Conservation (phyloP, 2,113 vertebrate genomes). For the Centropus bengalensis region DNA sequence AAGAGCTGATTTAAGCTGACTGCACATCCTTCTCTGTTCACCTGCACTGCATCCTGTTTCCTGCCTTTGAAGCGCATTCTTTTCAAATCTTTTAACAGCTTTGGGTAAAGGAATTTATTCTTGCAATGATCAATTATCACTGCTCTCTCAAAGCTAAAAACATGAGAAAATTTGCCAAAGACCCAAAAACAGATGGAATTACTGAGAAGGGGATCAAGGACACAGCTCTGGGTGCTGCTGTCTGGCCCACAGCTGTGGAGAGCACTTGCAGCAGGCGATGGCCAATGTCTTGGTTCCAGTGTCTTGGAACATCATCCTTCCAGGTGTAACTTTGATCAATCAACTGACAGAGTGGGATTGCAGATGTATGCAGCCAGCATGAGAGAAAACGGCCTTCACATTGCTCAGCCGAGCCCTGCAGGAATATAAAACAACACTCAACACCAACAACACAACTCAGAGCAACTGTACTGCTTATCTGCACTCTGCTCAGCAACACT, state of each 20-base stretch:
- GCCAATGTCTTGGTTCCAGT: neutral
- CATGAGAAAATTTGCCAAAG: neutral
- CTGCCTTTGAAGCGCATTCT: neutral
- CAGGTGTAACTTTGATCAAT: neutral
- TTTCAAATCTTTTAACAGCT: neutral
- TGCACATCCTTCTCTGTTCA: neutral
- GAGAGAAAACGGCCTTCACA: neutral
- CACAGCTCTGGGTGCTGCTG: neutral
- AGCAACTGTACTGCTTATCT: neutral
- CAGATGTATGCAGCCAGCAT: neutral
- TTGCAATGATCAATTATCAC: neutral
- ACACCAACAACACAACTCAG: neutral
- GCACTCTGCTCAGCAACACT: neutral
- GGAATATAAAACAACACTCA: neutral
- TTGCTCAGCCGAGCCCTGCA: accelerated
- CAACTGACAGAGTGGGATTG: neutral
- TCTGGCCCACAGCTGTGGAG: neutral
- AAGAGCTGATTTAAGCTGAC: neutral
- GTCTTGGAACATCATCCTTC: neutral
- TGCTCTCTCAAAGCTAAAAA: neutral
- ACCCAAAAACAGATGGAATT: neutral
- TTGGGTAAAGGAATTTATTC: neutral
- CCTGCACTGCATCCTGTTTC: neutral
- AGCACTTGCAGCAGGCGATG: neutral
- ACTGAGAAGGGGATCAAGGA: neutral